phyloP scores from a whole-genome alignment of 2,888 invertebrate species.

The Camponotus fellah region DNA sequence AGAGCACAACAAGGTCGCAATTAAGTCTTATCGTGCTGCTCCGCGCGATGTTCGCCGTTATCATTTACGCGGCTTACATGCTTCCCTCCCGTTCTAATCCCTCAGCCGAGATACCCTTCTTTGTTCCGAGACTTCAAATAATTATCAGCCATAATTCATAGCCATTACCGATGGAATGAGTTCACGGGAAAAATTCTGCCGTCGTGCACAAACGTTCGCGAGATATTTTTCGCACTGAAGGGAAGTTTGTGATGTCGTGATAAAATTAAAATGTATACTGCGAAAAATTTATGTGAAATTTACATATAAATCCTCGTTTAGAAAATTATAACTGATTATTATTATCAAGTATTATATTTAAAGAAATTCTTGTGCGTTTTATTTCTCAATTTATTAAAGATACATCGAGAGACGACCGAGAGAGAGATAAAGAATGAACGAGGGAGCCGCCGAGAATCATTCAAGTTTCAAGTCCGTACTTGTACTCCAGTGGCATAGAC shows the following conservation, averaged over 20 bases:
- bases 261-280: background rate
- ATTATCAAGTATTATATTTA: background rate
- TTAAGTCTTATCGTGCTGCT: conserved; percentile 78
- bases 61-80: conserved; percentile 81
- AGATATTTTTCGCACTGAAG: conserved; percentile 15
- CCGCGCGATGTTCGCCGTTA: conserved; percentile 77
- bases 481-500: background rate
- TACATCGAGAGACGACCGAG: background rate
- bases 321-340: background rate
- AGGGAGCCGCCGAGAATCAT: background rate
- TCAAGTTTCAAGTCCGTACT: background rate
- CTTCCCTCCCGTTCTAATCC: conserved; percentile 67
- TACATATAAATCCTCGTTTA: background rate
- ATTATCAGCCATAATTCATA: conserved; percentile 78
- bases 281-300: background rate
- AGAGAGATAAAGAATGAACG: conserved; percentile 18
- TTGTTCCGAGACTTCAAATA: conserved; percentile 76
- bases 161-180: conserved; percentile 46
- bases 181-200: conserved; percentile 10
- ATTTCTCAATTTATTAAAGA: background rate
- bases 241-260: background rate
- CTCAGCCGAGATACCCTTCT: conserved; percentile 58
- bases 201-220: background rate
- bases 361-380: background rate
- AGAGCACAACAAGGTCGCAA: conserved; percentile 65